These are phyloP conservation scores for Anser cygnoides DNA, from an alignment of 2,113 vertebrate genomes.

Conservation along the genomic window DNA sequence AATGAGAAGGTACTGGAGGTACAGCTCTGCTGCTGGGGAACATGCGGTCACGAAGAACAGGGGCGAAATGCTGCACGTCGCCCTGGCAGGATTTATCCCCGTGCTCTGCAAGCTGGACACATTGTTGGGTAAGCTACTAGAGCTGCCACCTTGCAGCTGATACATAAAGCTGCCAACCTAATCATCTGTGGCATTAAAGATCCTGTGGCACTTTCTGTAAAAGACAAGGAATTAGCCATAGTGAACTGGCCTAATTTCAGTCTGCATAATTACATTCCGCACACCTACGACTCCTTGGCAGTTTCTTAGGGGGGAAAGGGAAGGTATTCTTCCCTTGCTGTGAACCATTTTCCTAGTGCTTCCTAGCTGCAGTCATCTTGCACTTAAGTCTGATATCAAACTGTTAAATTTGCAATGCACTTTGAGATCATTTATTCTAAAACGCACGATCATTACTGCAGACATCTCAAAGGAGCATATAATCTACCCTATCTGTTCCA, in stretches of 20 bases:
- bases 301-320: background rate
- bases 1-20: background rate
- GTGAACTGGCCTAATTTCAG: constrained; percentile 53
- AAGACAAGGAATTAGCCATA: constrained; percentile 24
- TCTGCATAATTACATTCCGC: constrained; percentile 22
- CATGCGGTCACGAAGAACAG: background rate
- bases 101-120: background rate
- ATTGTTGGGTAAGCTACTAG: background rate
- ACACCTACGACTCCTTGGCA: background rate
- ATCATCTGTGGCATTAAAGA: constrained; percentile 17
- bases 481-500: background rate
- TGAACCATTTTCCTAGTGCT: background rate
- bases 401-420: constrained; percentile 20
- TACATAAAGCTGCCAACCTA: background rate
- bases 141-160: constrained; percentile 7
- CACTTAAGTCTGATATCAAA: background rate
- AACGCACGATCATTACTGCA: background rate
- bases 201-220: constrained; percentile 16
- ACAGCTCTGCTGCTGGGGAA: background rate
- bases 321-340: background rate
- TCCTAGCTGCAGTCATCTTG: background rate
- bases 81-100: background rate
- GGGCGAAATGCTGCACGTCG: background rate
- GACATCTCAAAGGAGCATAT: background rate
- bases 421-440: constrained; percentile 22